These are phyloP conservation scores for Tetragnatha montana DNA, from an alignment of 2,888 invertebrate genomes.

Conservation along the genomic window DNA sequence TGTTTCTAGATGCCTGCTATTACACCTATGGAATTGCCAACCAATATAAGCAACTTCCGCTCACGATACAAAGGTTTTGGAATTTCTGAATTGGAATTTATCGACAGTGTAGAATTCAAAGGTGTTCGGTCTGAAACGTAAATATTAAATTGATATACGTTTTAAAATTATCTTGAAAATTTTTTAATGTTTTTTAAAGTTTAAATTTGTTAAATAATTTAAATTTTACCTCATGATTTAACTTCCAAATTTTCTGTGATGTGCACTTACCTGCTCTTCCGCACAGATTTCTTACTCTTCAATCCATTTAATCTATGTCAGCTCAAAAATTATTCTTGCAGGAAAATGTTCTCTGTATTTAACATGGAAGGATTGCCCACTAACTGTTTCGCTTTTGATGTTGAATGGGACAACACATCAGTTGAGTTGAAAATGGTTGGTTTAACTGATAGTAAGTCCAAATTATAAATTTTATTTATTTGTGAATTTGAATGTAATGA, in stretches of 20 bases:
- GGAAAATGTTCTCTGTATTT: constrained; percentile 17
- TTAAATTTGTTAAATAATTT: background rate
- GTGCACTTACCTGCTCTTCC: too few relatives aligned
- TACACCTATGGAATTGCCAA: constrained; percentile 33
- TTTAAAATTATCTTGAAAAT: too few relatives aligned
- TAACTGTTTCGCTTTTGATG: constrained; percentile 53
- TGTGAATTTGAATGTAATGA: too few relatives aligned
- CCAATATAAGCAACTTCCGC: constrained; percentile 7
- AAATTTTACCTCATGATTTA: too few relatives aligned
- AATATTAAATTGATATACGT: too few relatives aligned
- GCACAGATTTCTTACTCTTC: too few relatives aligned
- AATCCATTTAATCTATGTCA: too few relatives aligned
- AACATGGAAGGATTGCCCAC: constrained; percentile 48
- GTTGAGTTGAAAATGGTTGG: background rate
- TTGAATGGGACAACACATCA: constrained; percentile 37
- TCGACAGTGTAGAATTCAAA: background rate
- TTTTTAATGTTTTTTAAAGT: too few relatives aligned
- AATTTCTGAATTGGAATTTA: background rate
- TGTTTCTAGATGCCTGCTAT: constrained; percentile 28
- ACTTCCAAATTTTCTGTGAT: too few relatives aligned
- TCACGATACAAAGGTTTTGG: background rate
- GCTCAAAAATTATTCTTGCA: background rate
- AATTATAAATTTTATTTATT: background rate
- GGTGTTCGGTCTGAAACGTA: too few relatives aligned
- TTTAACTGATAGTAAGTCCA: background rate